Conservation (phyloP, 92 coral and sea anemone species). For the Siderastrea siderea region DNA sequence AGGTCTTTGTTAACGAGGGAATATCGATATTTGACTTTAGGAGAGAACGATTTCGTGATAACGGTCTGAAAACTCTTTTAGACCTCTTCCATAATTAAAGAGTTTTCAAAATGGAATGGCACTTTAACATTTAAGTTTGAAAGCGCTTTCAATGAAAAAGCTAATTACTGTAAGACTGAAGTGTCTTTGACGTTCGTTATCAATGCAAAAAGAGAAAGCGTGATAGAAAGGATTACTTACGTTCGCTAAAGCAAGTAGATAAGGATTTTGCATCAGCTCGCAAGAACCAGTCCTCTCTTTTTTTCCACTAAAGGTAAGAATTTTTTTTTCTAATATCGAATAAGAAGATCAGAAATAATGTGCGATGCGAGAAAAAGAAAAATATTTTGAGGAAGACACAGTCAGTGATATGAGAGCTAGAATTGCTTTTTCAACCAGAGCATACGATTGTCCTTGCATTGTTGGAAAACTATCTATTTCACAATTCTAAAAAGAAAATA, state of each 20-base stretch:
- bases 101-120: background rate
- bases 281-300: no score
- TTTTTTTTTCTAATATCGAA: no score
- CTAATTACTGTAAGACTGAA: background rate
- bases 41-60: conserved; percentile 4
- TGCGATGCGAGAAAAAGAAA: no score
- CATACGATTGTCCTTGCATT: no score
- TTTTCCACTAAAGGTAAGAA: conserved; percentile 1
- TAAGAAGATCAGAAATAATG: no score
- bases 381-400: no score
- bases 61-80: background rate
- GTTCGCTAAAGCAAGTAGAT: background rate
- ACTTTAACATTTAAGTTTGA: background rate
- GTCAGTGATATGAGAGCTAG: no score
- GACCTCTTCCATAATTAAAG: conserved; percentile 23
- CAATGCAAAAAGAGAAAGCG: no score
- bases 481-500: no score
- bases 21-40: background rate
- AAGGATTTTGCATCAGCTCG: background rate
- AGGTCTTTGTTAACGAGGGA: background rate
- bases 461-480: no score
- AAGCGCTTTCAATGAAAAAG: background rate
- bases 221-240: background rate
- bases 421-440: no score
- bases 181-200: background rate